A percentile compares a stretch with the other conserved stretches of the same genome.
Conservation (phyloP, 2,888 invertebrate genomes). For the Caenorhabditis sinica region DNA sequence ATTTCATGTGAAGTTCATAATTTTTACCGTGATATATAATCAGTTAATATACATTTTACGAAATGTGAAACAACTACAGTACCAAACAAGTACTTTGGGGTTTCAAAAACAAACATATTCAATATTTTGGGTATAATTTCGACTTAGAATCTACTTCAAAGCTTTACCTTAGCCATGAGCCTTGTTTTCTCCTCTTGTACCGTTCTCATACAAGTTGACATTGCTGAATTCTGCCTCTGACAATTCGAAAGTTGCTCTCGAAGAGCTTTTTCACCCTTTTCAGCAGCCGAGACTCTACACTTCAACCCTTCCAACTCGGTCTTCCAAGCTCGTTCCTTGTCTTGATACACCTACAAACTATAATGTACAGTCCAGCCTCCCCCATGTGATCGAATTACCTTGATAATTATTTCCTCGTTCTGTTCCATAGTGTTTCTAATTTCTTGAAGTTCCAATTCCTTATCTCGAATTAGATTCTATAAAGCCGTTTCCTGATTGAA, state of each 20-base stretch:
- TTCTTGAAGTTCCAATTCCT: conserved; percentile 80
- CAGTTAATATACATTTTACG: no score
- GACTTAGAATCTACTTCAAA: neutral
- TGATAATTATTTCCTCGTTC: conserved; percentile 77
- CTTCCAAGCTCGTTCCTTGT: conserved; percentile 75
- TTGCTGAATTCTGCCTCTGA: conserved; percentile 71
- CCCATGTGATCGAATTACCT: conserved; percentile 47
- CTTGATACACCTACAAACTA: conserved; percentile 72
- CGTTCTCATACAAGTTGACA: conserved; percentile 63
- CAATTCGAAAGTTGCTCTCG: conserved; percentile 72
- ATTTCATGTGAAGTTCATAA: no score
- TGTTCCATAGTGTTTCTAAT: conserved; percentile 81
- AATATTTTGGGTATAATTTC: neutral
- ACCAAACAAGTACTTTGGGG: neutral
- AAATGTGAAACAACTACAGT: no score
- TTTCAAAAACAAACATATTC: neutral
- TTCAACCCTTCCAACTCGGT: conserved; percentile 72
- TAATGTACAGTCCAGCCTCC: neutral
- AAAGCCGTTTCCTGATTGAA: neutral
- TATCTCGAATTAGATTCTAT: conserved; percentile 81
- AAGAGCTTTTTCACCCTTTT: conserved; percentile 74
- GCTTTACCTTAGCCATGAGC: conserved; percentile 65
- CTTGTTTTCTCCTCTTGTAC: conserved; percentile 73
- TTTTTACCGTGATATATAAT: no score
- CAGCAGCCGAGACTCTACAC: conserved; percentile 69